Conservation (phyloP, 2,113 vertebrate genomes). For the Hemibagrus wyckioides region DNA sequence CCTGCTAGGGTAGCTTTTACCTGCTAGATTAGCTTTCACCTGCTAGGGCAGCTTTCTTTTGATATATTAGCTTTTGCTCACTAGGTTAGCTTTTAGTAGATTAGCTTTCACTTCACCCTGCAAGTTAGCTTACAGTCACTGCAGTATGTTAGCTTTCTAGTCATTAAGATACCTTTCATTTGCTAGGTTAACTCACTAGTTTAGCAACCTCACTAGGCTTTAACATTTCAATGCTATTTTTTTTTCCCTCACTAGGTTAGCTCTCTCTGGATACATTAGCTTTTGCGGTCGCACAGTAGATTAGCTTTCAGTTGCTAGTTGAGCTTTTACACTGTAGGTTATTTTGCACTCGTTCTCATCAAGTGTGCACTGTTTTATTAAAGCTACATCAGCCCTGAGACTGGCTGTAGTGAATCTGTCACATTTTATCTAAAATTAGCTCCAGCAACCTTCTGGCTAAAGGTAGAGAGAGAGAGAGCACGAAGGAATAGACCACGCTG, state of each 20-base stretch:
- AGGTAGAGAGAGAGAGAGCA: too few species aligned
- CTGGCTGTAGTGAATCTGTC: not conserved
- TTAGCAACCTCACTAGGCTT: too few species aligned
- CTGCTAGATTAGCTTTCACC: not conserved
- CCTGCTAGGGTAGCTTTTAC: not conserved
- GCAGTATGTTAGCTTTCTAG: not conserved
- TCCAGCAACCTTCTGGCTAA: not conserved
- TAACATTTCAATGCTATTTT: too few species aligned
- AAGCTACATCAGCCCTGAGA: not conserved
- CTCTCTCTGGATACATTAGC: not conserved
- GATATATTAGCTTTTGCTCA: not conserved
- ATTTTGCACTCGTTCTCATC: not conserved
- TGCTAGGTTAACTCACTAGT: not conserved
- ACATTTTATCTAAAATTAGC: not conserved
- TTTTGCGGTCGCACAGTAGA: not conserved
- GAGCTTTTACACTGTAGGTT: not conserved
- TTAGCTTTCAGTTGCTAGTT: not conserved
- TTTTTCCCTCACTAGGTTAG: not conserved
- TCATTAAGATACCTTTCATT: not conserved
- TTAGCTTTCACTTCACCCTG: too few species aligned
- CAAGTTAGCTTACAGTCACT: not conserved
- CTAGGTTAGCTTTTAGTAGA: not conserved
- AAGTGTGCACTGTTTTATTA: not conserved
- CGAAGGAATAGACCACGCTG: not conserved
- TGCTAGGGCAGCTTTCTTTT: too few species aligned